Base-by-base conservation (phyloP, 2,113 vertebrate genomes). In the Hirundichthys speculiger region DNA sequence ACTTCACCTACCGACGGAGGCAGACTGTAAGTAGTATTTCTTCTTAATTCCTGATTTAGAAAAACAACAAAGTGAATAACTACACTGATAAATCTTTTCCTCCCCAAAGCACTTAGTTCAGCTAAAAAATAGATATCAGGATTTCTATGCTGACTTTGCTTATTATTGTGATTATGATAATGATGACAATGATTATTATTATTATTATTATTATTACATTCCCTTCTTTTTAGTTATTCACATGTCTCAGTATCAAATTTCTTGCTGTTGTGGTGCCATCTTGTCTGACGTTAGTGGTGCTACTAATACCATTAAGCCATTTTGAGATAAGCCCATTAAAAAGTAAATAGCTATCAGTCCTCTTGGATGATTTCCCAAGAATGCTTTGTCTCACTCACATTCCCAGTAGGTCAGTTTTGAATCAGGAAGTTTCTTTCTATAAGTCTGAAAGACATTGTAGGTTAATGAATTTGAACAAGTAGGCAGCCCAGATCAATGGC, bases 1-100 rank as follows among this genome's bases (percentile, higher is more conserved):
- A 99, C 86, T 95, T 99, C 83, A 98, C 97, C 3, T 98, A 93
- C 83, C 88, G 97, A 89, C 93, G 95, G 90, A 86, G 98, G 83
- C 96, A 99, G 73, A 99, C 96, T 13, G 98, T 99, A 90, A 96
- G 97, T 88, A 52, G 22, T 12, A 21, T 3, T n/a, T 21, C 13
- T 19, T 19, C 24, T 40, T 21, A 10, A 5, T 20, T 53, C 4
- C 0, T 34, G 30, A 34, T 34, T 34, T 34, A 34, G 6, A 34
- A 10, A 34, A 10, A 34, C 30, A 3, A 34, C 11, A 10, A 9
- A 6, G 11, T 34, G 2, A 34, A 10, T 34, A 34, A 4, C 6
- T 18, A 13, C 12, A 22, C 2, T 49, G 43, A 19, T 46, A 20
- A 20, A 3, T 46, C 0, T 15, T 21, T 24, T 49, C 15, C 25